Evolutionary conservation across 2,113 vertebrate species (phyloP).

Genomic region (Piaya cayana): DNA sequence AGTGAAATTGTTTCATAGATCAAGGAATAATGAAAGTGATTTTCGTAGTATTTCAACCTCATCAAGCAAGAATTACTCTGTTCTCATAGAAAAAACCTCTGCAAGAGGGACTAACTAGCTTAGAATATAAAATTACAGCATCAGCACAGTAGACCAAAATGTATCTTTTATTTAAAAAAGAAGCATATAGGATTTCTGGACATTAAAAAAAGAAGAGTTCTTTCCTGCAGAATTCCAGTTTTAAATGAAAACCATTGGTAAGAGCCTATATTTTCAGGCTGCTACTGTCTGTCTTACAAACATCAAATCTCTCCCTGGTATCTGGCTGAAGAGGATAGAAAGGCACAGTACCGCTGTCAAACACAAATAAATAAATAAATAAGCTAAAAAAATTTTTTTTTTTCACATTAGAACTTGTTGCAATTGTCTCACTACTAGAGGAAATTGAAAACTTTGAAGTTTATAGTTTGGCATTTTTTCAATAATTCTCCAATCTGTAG

Average conservation of each 20-base stretch:
- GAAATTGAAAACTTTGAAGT: not conserved
- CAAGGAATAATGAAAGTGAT: not conserved
- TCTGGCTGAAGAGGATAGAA: slow-evolving; percentile 2
- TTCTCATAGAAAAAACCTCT: not conserved
- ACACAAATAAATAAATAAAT: not conserved
- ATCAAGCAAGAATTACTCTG: not conserved
- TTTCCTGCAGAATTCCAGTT: not conserved
- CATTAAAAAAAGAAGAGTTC: not conserved
- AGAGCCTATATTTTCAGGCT: not conserved
- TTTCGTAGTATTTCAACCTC: not conserved
- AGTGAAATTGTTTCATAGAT: slow-evolving; percentile 14
- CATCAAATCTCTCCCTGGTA: slow-evolving; percentile 8
- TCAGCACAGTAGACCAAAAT: not conserved
- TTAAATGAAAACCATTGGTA: not conserved
- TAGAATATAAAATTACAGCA: not conserved
- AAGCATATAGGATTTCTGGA: not conserved
- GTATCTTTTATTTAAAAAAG: not conserved
- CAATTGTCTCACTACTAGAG: not conserved
- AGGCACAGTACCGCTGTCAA: slow-evolving; percentile 2
- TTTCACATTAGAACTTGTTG: slow-evolving; percentile 71
- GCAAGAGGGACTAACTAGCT: not conserved
- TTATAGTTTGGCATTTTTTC: not conserved
- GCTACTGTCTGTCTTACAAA: not conserved
- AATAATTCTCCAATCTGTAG: not conserved
- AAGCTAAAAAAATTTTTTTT: too few relatives aligned